phyloP scores from a whole-genome alignment of 2,113 vertebrate genomes.

The Poicephalus gulielmi region DNA sequence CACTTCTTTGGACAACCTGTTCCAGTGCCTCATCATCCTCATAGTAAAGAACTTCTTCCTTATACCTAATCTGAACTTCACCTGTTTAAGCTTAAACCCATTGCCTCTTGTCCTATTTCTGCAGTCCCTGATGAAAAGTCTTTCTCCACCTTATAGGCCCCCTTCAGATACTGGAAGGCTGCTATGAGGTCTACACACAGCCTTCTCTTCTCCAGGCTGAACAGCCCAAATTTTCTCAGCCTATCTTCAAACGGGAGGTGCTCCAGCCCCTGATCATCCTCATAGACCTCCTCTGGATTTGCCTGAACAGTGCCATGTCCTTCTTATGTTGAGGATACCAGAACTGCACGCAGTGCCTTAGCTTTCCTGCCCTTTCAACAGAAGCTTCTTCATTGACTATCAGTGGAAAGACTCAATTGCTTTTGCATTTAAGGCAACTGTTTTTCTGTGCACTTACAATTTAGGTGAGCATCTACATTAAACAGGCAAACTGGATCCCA shows the following conservation, averaged over 20 bases:
- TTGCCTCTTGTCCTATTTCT: background rate
- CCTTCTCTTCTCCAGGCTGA: background rate
- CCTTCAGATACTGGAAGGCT: background rate
- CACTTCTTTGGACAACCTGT: background rate
- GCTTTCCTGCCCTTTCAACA: background rate
- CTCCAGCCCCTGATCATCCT: background rate
- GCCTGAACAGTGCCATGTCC: background rate
- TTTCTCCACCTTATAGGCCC: background rate
- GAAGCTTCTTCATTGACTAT: background rate
- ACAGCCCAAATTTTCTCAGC: background rate
- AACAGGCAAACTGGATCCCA: background rate
- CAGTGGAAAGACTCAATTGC: background rate
- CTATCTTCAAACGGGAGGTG: background rate
- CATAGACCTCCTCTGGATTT: background rate
- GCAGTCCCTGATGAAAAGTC: background rate
- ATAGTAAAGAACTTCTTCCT: background rate
- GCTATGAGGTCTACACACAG: background rate
- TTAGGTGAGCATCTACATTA: background rate
- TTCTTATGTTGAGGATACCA: background rate
- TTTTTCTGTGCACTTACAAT: background rate
- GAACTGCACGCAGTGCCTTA: background rate
- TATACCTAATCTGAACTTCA: background rate
- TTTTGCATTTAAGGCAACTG: background rate
- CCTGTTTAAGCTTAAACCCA: background rate
- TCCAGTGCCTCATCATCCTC: background rate